Evolutionary conservation across 1,140 invertebrate genomes (phyloP), one percentile per base, ranked within the genome.

Genomic region (Mylabris phalerata): DNA sequence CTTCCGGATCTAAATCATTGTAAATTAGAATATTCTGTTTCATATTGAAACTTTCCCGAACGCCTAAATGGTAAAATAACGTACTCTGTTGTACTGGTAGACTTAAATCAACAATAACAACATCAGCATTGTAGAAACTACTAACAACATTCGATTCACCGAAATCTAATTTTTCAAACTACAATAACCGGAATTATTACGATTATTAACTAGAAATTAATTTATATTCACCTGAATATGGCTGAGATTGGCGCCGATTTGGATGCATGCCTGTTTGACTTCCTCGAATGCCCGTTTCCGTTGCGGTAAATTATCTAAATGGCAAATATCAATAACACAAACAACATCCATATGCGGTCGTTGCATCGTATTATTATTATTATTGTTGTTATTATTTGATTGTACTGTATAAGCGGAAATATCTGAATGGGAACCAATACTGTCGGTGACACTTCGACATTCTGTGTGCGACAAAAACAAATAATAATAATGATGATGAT

Each of bases 41-140:
- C 95, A 99, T 99, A 46, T 90, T 90, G 80, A 98, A 98, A 74
- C 93, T 98, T 75, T 99, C 96, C 54, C 97, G 78, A 1, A 99
- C 93, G 26, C 96, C 97, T 42, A 99, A 82, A 75, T 98, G 95
- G 79, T 99, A 99, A 68, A 96, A 93, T 24, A 99, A 78, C 0
- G 93, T 86, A 67, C 87, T 90, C 73, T 95, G 92, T 76, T 98
- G 95, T 38, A 89, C 72, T 69, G 92, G 84, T 46, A 96, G 78
- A 43, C 92, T 95, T 63, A 99, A 81, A 78, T 99, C 97, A 32
- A 99, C 92, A 24, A 99, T 82, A 1, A 92, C 95, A 25, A 98
- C 93, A 80, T 99, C 97, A 0, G 96, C 95, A 84, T 97, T 96
- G 75, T 98, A 98, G 75, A 92, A 92, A 68, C 84, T 89, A 62